A percentile compares a stretch with the other conserved stretches of the same genome.
These are phyloP conservation scores for Oenanthe melanoleuca DNA, from an alignment of 2,113 vertebrate species.

Conservation along the genomic window DNA sequence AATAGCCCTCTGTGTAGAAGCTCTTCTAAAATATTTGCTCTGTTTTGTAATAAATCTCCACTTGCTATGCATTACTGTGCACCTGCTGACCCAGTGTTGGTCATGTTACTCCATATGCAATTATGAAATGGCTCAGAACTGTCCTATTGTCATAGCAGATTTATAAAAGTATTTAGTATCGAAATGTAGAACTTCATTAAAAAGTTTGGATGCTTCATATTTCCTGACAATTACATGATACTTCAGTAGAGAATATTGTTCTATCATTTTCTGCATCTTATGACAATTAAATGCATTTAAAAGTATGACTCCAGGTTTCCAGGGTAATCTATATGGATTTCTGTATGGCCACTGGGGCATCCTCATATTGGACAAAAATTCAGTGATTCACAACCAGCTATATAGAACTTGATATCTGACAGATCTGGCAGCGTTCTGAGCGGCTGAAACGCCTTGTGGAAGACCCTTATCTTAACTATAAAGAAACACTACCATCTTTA, in stretches of 20 bases:
- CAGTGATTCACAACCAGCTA: background rate
- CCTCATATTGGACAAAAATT: background rate
- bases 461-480: background rate
- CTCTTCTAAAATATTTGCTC: background rate
- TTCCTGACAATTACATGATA: background rate
- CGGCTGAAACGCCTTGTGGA: background rate
- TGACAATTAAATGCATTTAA: background rate
- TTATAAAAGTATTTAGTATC: background rate
- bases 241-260: background rate
- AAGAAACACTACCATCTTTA: background rate
- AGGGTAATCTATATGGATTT: background rate
- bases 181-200: background rate
- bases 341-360: background rate
- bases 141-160: background rate
- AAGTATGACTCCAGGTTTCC: background rate
- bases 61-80: background rate
- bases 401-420: background rate
- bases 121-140: background rate
- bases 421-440: background rate
- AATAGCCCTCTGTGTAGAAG: background rate
- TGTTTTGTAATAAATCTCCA: background rate
- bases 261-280: background rate
- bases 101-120: background rate
- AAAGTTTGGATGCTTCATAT: background rate
- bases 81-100: background rate